Percentiles rank a stretch among this genome's conserved stretches.
These are phyloP conservation scores for Drosophila biarmipes DNA, from an alignment of 1,140 invertebrate genomes.

Conservation along the genomic window DNA sequence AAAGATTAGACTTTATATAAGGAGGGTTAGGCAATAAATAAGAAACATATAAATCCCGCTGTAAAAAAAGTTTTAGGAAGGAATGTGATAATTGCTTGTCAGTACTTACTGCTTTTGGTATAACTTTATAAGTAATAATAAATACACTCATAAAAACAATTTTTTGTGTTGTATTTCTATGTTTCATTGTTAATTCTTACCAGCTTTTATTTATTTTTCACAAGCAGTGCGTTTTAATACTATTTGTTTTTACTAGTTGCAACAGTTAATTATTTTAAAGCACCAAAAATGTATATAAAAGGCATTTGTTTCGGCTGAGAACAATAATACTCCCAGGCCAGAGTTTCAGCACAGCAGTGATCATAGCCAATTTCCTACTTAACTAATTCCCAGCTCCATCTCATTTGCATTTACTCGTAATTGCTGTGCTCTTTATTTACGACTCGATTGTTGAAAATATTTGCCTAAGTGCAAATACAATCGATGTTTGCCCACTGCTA, in stretches of 20 bases:
- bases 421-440: conserved; percentile 24
- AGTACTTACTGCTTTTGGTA: not conserved
- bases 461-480: conserved; percentile 12
- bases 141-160: not conserved
- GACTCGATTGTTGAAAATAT: conserved; percentile 33
- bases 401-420: conserved; percentile 31
- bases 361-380: conserved; percentile 11
- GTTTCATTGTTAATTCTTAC: not conserved
- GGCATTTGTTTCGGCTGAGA: not conserved
- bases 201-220: too few relatives aligned
- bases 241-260: too few relatives aligned
- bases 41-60: not conserved
- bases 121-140: not conserved
- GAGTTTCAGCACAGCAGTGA: not conserved
- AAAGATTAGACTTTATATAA: not conserved
- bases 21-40: not conserved
- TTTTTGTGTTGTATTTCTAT: not conserved
- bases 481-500: conserved; percentile 10
- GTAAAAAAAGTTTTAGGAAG: not conserved
- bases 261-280: not conserved
- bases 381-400: conserved; percentile 27
- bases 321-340: not conserved
- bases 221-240: too few relatives aligned
- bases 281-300: not conserved
- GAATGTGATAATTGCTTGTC: not conserved